Evolutionary conservation across 2,888 invertebrate genomes (phyloP).

Genomic region (Melinopterus prodromus): DNA sequence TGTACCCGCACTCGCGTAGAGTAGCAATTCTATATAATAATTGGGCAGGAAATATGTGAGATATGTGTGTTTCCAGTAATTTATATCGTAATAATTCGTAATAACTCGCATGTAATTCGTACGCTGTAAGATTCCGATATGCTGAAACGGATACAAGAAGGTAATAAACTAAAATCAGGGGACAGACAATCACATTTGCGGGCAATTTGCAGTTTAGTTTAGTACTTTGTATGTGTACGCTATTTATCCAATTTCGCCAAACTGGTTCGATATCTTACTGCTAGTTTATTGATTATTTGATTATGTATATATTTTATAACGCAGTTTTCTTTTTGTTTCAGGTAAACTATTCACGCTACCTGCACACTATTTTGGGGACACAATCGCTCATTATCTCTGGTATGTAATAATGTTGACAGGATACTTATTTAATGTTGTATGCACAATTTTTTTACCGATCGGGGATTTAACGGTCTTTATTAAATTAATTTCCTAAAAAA

Average conservation of each 20-base stretch:
- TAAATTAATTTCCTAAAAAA: no score
- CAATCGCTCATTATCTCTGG: no score
- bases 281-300: neutral
- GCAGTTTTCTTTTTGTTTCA: neutral
- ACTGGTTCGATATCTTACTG: neutral
- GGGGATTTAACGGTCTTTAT: no score
- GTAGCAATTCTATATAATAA: neutral
- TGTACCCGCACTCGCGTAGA: neutral
- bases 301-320: neutral
- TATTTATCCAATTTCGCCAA: neutral
- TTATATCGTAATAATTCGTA: neutral
- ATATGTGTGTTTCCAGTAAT: constrained; percentile 4
- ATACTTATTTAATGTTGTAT: no score
- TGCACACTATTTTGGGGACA: no score
- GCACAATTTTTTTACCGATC: no score
- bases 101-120: neutral
- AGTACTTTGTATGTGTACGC: neutral
- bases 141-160: neutral
- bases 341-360: neutral
- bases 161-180: neutral
- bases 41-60: neutral
- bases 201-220: neutral
- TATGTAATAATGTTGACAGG: no score
- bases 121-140: neutral
- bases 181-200: constrained; percentile 4